Evolutionary conservation across 2,888 invertebrate genomes (phyloP).

Genomic region (Epinotia demarniana): DNA sequence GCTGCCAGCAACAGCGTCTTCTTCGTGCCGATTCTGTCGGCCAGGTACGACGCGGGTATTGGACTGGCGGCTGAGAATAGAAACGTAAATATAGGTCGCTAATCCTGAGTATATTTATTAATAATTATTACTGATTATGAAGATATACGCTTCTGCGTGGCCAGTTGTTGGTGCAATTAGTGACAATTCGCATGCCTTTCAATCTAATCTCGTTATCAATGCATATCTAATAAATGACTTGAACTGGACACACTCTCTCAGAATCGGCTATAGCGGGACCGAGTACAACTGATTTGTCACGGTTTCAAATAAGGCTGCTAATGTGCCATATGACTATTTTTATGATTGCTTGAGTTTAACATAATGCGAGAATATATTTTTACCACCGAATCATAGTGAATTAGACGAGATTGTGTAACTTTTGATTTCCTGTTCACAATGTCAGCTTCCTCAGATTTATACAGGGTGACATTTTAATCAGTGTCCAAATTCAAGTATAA

Average conservation of each 20-base stretch:
- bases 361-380: no score
- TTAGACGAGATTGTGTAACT: neutral
- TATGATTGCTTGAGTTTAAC: no score
- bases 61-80: conserved; percentile 84
- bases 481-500: no score
- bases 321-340: no score
- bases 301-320: no score
- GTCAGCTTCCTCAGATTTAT: neutral
- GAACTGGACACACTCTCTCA: neutral
- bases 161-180: no score
- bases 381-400: neutral
- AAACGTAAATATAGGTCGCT: conserved; percentile 39
- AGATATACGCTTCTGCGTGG: neutral
- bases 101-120: neutral
- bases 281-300: neutral
- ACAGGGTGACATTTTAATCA: no score
- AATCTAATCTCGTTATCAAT: no score
- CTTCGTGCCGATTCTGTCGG: conserved; percentile 87
- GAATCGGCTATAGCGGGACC: neutral
- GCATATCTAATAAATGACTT: neutral
- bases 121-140: conserved; percentile 1
- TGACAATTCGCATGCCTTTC: no score
- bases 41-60: conserved; percentile 85
- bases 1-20: conserved; percentile 85
- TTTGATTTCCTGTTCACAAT: neutral